A percentile compares a stretch with the other conserved stretches of the same genome.
These are phyloP conservation scores for Ornithoptera alexandrae DNA, from an alignment of 2,888 invertebrate genomes.

Conservation along the genomic window DNA sequence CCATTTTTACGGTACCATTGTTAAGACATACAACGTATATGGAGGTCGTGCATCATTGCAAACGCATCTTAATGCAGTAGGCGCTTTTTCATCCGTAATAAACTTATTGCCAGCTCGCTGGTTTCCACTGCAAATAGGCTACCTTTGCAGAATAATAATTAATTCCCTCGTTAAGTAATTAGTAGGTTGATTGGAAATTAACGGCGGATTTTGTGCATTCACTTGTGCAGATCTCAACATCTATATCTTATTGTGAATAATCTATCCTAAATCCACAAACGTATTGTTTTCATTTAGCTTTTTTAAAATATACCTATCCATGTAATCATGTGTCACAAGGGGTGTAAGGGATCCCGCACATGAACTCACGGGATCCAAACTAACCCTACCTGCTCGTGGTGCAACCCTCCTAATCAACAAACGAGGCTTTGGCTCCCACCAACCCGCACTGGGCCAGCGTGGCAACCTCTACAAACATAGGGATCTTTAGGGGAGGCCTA, in stretches of 20 bases:
- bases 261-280: too few relatives aligned
- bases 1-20: constrained; percentile 21
- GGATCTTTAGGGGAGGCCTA: too few relatives aligned
- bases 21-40: constrained; percentile 14
- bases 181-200: constrained; percentile 19
- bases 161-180: constrained; percentile 23
- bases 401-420: too few relatives aligned
- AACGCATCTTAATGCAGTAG: constrained; percentile 16
- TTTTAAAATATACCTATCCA: too few relatives aligned
- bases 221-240: not conserved
- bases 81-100: constrained; percentile 25
- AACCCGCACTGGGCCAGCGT: too few relatives aligned
- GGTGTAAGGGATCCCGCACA: too few relatives aligned
- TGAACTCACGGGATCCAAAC: too few relatives aligned
- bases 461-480: too few relatives aligned
- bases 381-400: too few relatives aligned
- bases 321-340: too few relatives aligned
- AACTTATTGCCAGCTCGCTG: constrained; percentile 22
- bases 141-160: constrained; percentile 22
- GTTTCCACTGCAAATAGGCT: constrained; percentile 23
- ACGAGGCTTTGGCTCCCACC: too few relatives aligned
- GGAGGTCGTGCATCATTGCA: constrained; percentile 23
- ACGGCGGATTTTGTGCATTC: constrained; percentile 5
- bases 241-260: not conserved
- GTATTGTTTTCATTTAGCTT: too few relatives aligned